Percentiles rank a stretch among this genome's conserved stretches.
phyloP scores from a whole-genome alignment of 2,113 vertebrate species.

The Nyctereutes procyonoides region DNA sequence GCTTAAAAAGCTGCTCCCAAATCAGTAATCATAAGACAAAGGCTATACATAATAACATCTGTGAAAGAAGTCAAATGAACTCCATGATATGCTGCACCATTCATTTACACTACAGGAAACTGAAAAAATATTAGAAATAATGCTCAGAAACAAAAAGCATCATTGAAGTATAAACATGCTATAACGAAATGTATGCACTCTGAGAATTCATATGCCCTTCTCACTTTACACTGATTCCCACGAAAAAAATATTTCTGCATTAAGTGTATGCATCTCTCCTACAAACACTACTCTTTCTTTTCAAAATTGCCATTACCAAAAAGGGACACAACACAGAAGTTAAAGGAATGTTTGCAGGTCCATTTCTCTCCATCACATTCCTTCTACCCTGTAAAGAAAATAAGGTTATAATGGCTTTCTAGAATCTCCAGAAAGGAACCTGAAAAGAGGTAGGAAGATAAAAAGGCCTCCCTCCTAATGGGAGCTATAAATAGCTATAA shows the following conservation, averaged over 20 bases:
- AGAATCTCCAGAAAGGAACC: background rate
- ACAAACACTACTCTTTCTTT: background rate
- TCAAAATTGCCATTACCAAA: background rate
- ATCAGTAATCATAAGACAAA: constrained; percentile 49
- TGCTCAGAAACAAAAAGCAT: constrained; percentile 44
- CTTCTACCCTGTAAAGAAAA: background rate
- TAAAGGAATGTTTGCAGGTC: constrained; percentile 5
- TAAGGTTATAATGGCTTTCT: background rate
- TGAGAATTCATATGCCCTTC: background rate
- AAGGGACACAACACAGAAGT: background rate
- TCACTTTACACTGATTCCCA: background rate
- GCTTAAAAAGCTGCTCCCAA: background rate
- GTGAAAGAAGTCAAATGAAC: constrained; percentile 7
- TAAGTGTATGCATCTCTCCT: background rate
- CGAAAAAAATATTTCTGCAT: background rate
- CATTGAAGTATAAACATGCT: background rate
- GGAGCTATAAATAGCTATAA: background rate
- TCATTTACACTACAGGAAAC: constrained; percentile 27
- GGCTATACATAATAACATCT: background rate
- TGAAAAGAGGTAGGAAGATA: background rate
- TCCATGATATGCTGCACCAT: background rate
- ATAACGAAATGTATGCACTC: background rate
- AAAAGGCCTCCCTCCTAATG: background rate
- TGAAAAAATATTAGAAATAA: constrained; percentile 18
- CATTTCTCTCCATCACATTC: background rate